Base-by-base conservation (phyloP, 2,888 invertebrate genomes). In the Abscondita cerata region DNA sequence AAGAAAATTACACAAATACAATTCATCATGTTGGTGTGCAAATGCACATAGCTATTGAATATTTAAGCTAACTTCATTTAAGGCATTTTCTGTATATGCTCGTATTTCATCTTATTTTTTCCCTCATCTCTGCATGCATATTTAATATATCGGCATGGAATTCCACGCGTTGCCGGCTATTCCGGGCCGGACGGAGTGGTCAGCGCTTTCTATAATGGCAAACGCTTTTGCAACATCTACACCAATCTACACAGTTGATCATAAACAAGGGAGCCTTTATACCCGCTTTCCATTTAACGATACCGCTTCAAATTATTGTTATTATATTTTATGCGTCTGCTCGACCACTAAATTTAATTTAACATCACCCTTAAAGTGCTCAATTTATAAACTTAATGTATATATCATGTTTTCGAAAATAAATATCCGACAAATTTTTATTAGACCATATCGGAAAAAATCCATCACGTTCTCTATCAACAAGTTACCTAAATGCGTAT, bases 251-350 rank as follows among this genome's bases (percentile, higher is more conserved):
- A 67, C 65, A 57, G 64, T 59, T 56, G 66, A 66, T 68, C 69
- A 70, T 73, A 73, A 73, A 73, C 73, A 71, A 71, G 71, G 69
- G 69, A 70, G 69, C 71, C 70, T 71, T 71, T 72, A 71, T 67
- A 65, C 67, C 70, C 64, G 64, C 70, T 70, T 68, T 71, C 71
- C 69, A 71, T 72, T 73, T 69, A 72, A 71, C 72, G 72, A 72
- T 71, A 70, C 71, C 71, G 67, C 72, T 71, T 69, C 70, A 70
- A 72, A 73, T 72, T 73, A 73, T 73, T 72, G 71, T 73, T 73
- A 73, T 71, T 72, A 73, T 72, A 70, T 70, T 73, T 73, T 72
- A 73, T 68, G 70, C 59, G 66, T 61, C 63, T 68, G 54, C 60
- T 58, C 55, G 38, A 52, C 63, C 59, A 56, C 63, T 59, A 59